A percentile compares a stretch with the other conserved stretches of the same genome.
phyloP scores from a whole-genome alignment of 2,113 vertebrate species.

The Callopanchax toddi region DNA sequence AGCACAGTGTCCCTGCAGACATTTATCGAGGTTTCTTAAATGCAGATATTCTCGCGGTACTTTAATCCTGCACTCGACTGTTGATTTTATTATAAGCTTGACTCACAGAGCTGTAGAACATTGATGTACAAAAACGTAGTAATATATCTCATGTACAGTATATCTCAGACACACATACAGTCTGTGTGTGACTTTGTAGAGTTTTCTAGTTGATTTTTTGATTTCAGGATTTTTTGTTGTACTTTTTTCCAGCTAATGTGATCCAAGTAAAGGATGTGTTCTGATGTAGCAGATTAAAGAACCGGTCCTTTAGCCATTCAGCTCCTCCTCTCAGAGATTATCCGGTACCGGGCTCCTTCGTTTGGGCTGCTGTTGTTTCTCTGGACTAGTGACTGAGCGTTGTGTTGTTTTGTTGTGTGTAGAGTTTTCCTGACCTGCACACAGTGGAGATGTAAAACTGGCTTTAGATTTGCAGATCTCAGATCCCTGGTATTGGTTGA shows the following conservation, averaged over 20 bases:
- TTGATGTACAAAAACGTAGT: constrained; percentile 60
- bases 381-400: constrained; percentile 62
- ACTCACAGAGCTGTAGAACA: constrained; percentile 63
- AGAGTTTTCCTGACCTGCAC: no score
- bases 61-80: constrained; percentile 50
- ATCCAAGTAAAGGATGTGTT: constrained; percentile 78
- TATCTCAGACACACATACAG: constrained; percentile 61
- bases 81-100: constrained; percentile 60
- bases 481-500: constrained; percentile 10
- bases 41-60: constrained; percentile 51
- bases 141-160: constrained; percentile 61
- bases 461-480: constrained; percentile 20
- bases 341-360: constrained; percentile 28
- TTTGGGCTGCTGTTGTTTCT: no score
- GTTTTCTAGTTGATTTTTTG: constrained; percentile 27
- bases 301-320: constrained; percentile 53
- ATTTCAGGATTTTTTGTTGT: constrained; percentile 50
- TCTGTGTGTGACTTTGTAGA: constrained; percentile 44
- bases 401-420: constrained; percentile 24
- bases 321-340: constrained; percentile 63
- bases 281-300: constrained; percentile 71
- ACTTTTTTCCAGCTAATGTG: constrained; percentile 68
- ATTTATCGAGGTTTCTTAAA: constrained; percentile 25
- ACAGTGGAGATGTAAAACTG: no score
- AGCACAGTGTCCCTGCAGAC: constrained; percentile 49